phyloP scores from a whole-genome alignment of 2,113 vertebrate genomes.

The Procavia capensis region DNA sequence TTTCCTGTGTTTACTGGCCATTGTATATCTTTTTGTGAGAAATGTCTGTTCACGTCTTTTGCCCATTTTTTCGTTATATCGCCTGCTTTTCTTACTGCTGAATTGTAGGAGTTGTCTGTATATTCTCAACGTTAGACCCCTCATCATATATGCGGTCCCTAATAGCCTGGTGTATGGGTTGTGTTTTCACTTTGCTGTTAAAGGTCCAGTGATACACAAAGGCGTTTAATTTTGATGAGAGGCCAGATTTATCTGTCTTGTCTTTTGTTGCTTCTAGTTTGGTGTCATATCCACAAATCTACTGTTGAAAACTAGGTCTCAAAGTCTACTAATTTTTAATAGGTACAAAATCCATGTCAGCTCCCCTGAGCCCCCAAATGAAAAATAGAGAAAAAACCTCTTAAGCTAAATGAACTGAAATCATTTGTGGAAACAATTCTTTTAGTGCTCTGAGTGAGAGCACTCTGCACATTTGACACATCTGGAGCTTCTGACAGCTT shows the following conservation, averaged over 20 bases:
- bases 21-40: too few species aligned
- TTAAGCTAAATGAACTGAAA: neutral
- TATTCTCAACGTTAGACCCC: neutral
- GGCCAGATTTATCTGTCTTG: neutral
- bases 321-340: neutral
- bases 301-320: neutral
- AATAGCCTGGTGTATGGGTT: neutral
- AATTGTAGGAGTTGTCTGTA: too few species aligned
- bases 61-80: too few species aligned
- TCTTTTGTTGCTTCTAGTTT: slow-evolving; percentile 4
- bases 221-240: neutral
- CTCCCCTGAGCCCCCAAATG: neutral
- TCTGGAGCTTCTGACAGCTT: neutral
- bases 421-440: too few species aligned
- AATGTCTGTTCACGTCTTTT: too few species aligned
- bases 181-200: too few species aligned
- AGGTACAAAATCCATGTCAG: neutral
- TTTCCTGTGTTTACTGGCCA: too few species aligned
- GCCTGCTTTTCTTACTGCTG: neutral
- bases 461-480: too few species aligned
- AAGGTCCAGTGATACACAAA: neutral
- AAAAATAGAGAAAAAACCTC: neutral
- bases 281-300: too few species aligned
- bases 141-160: neutral
- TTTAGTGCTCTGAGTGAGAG: neutral